phyloP scores from a whole-genome alignment of 2,888 invertebrate genomes.

The Helobdella robusta region DNA sequence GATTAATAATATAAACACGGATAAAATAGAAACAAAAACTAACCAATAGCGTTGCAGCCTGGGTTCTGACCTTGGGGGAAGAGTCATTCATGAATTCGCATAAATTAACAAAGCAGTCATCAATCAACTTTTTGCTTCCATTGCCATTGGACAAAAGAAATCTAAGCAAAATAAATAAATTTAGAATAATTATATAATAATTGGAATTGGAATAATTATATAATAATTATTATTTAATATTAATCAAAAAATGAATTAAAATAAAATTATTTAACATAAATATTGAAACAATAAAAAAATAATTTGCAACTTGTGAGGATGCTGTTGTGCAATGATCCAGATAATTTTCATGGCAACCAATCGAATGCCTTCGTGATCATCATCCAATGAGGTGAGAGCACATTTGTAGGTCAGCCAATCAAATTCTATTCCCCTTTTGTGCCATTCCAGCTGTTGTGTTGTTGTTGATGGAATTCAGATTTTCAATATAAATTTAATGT shows the following conservation, averaged over 20 bases:
- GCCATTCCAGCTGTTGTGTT: slow-evolving; percentile 56
- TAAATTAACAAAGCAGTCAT: slow-evolving; percentile 89
- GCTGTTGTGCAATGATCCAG: slow-evolving; percentile 72
- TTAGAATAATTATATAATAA: neutral
- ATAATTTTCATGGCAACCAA: slow-evolving; percentile 74
- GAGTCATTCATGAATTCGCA: slow-evolving; percentile 87
- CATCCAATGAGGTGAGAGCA: slow-evolving; percentile 67
- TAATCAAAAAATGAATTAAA: slow-evolving; percentile 6
- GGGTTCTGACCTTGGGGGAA: slow-evolving; percentile 70
- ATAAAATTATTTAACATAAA: neutral
- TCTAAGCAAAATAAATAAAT: neutral
- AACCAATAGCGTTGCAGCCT: slow-evolving; percentile 68
- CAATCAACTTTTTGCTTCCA: slow-evolving; percentile 69
- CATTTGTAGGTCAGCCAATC: slow-evolving; percentile 61
- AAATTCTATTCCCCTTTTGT: slow-evolving; percentile 71
- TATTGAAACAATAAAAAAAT: neutral
- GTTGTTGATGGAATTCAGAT: neutral
- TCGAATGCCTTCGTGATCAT: slow-evolving; percentile 87
- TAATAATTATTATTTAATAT: neutral
- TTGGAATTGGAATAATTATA: neutral
- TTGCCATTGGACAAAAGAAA: slow-evolving; percentile 3
- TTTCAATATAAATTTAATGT: neutral
- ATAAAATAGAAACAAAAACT: slow-evolving; percentile 6
- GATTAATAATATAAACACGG: neutral
- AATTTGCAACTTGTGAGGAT: slow-evolving; percentile 58